Evolutionary conservation across 2,888 invertebrate genomes (phyloP).

Genomic region (Acrocera orbiculus): DNA sequence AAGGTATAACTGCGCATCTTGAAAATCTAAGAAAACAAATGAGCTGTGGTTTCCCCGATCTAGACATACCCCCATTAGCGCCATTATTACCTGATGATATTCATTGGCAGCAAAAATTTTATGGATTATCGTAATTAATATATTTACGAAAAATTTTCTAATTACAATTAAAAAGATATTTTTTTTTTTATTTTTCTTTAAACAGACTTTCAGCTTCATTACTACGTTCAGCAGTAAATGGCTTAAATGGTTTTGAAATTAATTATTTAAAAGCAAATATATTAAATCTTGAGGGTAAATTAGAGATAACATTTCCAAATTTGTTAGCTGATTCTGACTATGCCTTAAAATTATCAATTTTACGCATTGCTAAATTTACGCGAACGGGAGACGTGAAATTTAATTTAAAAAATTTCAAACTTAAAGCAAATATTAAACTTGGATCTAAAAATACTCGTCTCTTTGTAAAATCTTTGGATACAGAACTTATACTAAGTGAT

Average conservation of each 20-base stretch:
- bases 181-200: no score
- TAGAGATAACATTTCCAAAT: conserved; percentile 20
- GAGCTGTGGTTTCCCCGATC: conserved; percentile 21
- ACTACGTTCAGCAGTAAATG: conserved; percentile 17
- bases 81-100: no score
- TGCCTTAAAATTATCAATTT: conserved; percentile 13
- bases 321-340: conserved; percentile 18
- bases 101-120: no score
- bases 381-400: conserved; percentile 8
- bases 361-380: conserved; percentile 4
- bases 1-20: no score
- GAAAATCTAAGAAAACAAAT: conserved; percentile 23
- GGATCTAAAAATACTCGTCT: conserved; percentile 6
- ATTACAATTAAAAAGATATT: no score
- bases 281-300: conserved; percentile 17
- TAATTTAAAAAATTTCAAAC: conserved; percentile 4
- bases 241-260: conserved; percentile 21
- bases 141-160: no score
- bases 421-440: conserved; percentile 6
- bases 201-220: no score
- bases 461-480: conserved; percentile 14
- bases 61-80: conserved; percentile 20
- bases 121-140: no score
- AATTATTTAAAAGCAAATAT: conserved; percentile 17
- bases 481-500: conserved; percentile 17